Conservation (phyloP, 2,888 invertebrate genomes). For the Ormia ochracea region DNA sequence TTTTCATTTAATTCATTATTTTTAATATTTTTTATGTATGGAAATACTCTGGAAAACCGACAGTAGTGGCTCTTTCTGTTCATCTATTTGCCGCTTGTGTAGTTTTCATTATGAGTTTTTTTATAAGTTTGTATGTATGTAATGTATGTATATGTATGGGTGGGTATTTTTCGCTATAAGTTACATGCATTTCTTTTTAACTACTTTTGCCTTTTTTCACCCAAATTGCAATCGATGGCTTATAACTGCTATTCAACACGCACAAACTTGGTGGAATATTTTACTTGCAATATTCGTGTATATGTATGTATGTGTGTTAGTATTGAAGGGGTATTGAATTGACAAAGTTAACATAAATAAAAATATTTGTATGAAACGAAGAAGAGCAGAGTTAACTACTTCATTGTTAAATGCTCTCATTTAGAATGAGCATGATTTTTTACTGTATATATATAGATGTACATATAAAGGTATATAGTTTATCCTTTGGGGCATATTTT, state of each 20-base stretch:
- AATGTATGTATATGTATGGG: background rate
- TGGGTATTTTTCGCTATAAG: background rate
- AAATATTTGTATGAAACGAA: background rate
- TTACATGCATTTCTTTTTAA: background rate
- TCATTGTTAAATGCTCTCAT: background rate
- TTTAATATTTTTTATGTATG: no score
- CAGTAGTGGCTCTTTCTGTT: no score
- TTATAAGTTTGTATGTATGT: background rate
- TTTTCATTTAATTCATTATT: no score
- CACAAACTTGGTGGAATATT: background rate
- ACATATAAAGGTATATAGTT: background rate
- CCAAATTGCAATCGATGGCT: conserved; percentile 15
- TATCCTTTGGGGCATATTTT: background rate
- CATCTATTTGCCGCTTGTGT: no score
- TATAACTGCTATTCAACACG: conserved; percentile 35
- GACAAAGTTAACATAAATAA: conserved; percentile 41
- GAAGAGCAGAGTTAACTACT: background rate
- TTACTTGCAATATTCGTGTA: background rate
- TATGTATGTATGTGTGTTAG: background rate
- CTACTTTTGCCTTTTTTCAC: conserved; percentile 24
- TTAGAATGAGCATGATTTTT: background rate
- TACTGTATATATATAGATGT: background rate
- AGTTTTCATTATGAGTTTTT: background rate
- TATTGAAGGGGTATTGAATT: conserved; percentile 37
- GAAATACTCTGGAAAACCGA: no score